Conservation (phyloP, 2,113 vertebrate genomes). For the Laticauda colubrina region DNA sequence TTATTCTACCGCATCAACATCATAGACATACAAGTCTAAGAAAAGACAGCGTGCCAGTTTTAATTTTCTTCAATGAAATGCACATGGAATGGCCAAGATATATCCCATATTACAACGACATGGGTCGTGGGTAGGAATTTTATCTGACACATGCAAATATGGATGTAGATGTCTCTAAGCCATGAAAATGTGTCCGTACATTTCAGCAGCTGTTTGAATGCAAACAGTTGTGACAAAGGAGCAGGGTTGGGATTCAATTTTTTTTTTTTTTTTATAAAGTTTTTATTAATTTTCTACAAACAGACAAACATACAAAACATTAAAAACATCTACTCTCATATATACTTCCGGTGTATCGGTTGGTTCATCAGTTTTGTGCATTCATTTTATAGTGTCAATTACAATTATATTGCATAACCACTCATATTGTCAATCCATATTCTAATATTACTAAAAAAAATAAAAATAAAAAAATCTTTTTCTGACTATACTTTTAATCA, state of each 20-base stretch:
- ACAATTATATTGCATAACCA: too few relatives aligned
- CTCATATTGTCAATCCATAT: too few relatives aligned
- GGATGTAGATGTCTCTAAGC: constrained; percentile 39
- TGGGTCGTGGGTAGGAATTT: constrained; percentile 32
- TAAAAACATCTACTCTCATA: too few relatives aligned
- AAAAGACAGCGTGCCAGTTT: constrained; percentile 44
- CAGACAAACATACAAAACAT: too few relatives aligned
- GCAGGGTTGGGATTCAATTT: neutral
- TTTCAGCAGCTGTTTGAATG: constrained; percentile 32
- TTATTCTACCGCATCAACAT: neutral
- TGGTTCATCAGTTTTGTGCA: too few relatives aligned
- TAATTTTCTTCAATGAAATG: constrained; percentile 46
- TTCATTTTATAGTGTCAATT: too few relatives aligned
- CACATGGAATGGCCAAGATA: constrained; percentile 38
- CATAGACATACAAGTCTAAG: constrained; percentile 30
- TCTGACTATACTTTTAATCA: too few relatives aligned
- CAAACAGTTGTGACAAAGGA: neutral
- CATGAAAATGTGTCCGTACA: constrained; percentile 35
- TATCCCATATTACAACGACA: constrained; percentile 46
- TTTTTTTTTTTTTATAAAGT: too few relatives aligned
- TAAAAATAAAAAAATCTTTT: too few relatives aligned
- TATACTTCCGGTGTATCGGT: too few relatives aligned
- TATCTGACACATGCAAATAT: constrained; percentile 38
- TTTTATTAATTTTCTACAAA: too few relatives aligned
- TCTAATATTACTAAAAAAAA: too few relatives aligned